Evolutionary conservation across 2,888 invertebrate genomes (phyloP).

Genomic region (Iselma pallidipennis): DNA sequence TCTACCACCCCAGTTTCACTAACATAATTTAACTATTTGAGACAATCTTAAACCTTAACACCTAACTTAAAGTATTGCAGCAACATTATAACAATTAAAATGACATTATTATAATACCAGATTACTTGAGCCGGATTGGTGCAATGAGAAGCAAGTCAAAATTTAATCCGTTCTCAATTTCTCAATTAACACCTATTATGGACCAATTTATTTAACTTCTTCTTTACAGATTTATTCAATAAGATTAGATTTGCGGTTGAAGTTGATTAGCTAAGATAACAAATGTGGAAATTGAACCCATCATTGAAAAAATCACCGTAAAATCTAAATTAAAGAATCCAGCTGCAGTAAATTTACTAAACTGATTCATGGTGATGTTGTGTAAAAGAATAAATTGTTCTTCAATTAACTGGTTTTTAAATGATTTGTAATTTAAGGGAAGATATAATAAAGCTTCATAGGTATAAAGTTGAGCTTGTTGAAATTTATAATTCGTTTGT

Average conservation of each 20-base stretch:
- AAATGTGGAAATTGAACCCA: slow-evolving; percentile 21
- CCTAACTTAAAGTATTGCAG: too few relatives aligned
- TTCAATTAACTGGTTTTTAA: slow-evolving; percentile 12
- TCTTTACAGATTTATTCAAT: not conserved
- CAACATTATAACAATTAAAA: too few relatives aligned
- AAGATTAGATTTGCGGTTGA: not conserved
- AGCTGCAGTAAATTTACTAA: slow-evolving; percentile 16
- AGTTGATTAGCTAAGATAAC: slow-evolving; percentile 17
- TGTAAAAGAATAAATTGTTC: slow-evolving; percentile 18
- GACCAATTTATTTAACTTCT: too few relatives aligned
- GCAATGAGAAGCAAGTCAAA: too few relatives aligned
- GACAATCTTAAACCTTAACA: too few relatives aligned
- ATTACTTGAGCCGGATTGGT: too few relatives aligned
- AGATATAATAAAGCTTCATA: slow-evolving; percentile 17
- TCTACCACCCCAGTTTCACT: too few relatives aligned
- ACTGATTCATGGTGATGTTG: slow-evolving; percentile 6
- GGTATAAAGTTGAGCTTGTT: slow-evolving; percentile 13
- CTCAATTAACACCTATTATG: too few relatives aligned
- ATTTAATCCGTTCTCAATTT: too few relatives aligned
- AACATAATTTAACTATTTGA: too few relatives aligned
- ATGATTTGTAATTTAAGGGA: slow-evolving; percentile 4
- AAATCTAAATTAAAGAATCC: slow-evolving; percentile 26
- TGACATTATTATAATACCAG: too few relatives aligned
- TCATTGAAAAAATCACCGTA: slow-evolving; percentile 17
- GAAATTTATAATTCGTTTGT: slow-evolving; percentile 6